These are phyloP conservation scores for Archilochus colubris DNA, from an alignment of 2,113 vertebrate species.

Conservation along the genomic window DNA sequence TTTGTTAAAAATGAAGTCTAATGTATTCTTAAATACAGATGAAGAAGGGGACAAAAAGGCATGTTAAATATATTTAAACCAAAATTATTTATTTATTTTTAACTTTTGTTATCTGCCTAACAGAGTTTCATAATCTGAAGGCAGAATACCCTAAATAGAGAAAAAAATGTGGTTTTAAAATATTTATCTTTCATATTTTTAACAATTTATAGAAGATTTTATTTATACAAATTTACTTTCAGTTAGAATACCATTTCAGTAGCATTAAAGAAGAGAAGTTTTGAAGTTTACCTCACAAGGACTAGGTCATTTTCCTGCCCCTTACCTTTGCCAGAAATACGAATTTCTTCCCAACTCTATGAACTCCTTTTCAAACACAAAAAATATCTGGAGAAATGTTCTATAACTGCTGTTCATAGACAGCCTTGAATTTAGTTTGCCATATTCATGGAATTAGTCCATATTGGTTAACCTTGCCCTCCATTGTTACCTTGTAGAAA, in stretches of 20 bases:
- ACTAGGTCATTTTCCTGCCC: not conserved
- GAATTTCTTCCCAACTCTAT: not conserved
- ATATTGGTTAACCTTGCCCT: not conserved
- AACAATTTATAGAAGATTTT: not conserved
- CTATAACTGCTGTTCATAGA: not conserved
- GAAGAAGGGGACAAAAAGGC: not conserved
- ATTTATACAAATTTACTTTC: not conserved
- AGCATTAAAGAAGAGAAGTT: rapidly evolving
- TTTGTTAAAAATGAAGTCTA: not conserved
- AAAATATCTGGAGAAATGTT: not conserved
- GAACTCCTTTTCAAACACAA: not conserved
- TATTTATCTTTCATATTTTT: not conserved
- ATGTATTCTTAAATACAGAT: not conserved
- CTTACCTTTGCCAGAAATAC: not conserved
- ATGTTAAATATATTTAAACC: not conserved
- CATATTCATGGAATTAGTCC: not conserved
- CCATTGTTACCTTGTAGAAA: not conserved
- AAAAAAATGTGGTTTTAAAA: not conserved
- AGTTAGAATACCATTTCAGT: not conserved
- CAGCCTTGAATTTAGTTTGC: not conserved
- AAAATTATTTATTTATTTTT: not conserved
- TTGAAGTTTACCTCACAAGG: not conserved
- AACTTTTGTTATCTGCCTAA: not conserved
- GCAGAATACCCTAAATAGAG: not conserved
- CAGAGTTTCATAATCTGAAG: not conserved